Conservation (phyloP, 2,888 invertebrate genomes). For the Ennomos fuscantarius region DNA sequence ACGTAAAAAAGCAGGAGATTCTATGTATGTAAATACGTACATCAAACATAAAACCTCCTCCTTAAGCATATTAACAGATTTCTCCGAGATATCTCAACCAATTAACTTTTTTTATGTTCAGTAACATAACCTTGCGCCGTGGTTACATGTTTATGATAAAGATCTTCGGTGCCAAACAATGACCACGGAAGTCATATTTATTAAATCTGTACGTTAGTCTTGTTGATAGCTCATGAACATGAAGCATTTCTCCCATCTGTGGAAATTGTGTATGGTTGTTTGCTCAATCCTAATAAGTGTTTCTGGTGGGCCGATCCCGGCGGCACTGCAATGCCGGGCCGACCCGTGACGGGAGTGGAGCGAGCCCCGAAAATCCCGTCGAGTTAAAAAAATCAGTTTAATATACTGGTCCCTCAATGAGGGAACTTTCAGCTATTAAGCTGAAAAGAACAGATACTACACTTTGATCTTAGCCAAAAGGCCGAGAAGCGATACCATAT, state of each 20-base stretch:
- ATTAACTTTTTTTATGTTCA: too few relatives aligned
- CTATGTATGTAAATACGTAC: too few relatives aligned
- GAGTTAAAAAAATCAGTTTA: conserved; percentile 27
- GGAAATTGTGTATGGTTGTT: not conserved
- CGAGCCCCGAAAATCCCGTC: conserved; percentile 27
- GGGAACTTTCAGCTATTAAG: conserved; percentile 27
- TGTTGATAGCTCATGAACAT: not conserved
- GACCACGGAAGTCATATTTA: too few relatives aligned
- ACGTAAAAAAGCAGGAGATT: too few relatives aligned
- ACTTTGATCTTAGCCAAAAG: conserved; percentile 25
- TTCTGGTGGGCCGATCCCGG: conserved; percentile 19
- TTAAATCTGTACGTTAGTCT: too few relatives aligned
- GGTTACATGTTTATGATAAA: too few relatives aligned
- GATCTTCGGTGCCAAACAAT: too few relatives aligned
- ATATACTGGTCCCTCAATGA: conserved; percentile 27
- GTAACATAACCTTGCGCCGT: too few relatives aligned
- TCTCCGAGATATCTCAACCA: too few relatives aligned
- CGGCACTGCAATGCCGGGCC: conserved; percentile 27
- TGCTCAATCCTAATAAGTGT: too few relatives aligned
- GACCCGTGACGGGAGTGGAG: conserved; percentile 28
- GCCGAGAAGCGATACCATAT: conserved; percentile 14
- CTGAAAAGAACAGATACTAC: conserved; percentile 46
- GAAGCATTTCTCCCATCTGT: not conserved
- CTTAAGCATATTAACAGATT: too few relatives aligned
- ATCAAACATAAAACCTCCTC: too few relatives aligned